These are phyloP conservation scores for Phymastichus coffea DNA, from an alignment of 1,140 invertebrate genomes.

Conservation along the genomic window DNA sequence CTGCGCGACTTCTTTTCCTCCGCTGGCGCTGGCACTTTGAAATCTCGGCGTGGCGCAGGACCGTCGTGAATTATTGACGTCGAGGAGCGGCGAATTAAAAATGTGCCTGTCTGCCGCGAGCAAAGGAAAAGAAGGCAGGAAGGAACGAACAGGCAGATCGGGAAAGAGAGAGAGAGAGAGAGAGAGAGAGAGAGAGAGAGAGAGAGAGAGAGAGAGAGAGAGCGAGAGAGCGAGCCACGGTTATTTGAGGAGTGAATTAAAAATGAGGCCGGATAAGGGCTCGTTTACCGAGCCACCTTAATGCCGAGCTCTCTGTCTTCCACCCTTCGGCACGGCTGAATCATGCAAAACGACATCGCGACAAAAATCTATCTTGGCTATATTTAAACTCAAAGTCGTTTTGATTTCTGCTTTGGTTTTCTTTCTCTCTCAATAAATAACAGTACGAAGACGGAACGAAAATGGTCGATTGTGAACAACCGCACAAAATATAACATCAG, in stretches of 20 bases:
- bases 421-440: not conserved
- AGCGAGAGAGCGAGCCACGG: slow-evolving; percentile 32
- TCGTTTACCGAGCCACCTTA: slow-evolving; percentile 41
- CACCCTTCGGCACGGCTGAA: slow-evolving; percentile 32
- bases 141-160: slow-evolving; percentile 4
- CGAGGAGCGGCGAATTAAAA: slow-evolving; percentile 50
- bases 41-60: slow-evolving; percentile 1
- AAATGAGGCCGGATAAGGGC: slow-evolving; percentile 51
- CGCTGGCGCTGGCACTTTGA: slow-evolving; percentile 16
- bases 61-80: slow-evolving; percentile 49
- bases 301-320: slow-evolving; percentile 32
- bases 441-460: not conserved
- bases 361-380: slow-evolving; percentile 16
- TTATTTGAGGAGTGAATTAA: slow-evolving; percentile 55
- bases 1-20: slow-evolving; percentile 33
- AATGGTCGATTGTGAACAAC: too few species aligned
- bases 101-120: slow-evolving; percentile 38
- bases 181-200: not conserved
- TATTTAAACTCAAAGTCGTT: not conserved
- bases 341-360: slow-evolving; percentile 37
- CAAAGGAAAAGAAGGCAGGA: not conserved
- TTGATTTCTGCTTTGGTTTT: slow-evolving; percentile 8
- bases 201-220: slow-evolving; percentile 18
- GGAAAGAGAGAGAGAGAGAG: slow-evolving; percentile 12
- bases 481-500: too few species aligned